Conservation (phyloP, 2,113 vertebrate species). For the Coreoperca whiteheadi region DNA sequence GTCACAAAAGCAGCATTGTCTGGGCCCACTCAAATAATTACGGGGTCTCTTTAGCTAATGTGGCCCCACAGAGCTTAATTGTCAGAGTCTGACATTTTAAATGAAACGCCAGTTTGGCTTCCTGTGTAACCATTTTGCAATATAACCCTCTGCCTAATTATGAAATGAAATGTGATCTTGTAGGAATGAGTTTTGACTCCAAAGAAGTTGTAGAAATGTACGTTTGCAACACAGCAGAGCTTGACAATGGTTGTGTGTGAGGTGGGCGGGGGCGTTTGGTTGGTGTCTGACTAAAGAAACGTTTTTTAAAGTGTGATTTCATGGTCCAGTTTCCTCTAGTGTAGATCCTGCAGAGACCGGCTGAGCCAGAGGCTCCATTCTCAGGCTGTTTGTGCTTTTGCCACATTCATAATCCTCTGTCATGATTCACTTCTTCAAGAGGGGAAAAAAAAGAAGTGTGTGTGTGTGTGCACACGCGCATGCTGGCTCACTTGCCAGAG, state of each 20-base stretch:
- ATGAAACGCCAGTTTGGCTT: slow-evolving; percentile 31
- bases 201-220: background rate
- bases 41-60: slow-evolving; percentile 34
- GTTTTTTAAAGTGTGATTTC: slow-evolving; percentile 31
- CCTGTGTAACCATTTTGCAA: background rate
- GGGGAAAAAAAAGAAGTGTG: background rate
- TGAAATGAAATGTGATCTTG: slow-evolving; percentile 1
- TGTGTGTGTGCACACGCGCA: background rate
- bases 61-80: slow-evolving; percentile 35
- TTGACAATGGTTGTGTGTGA: background rate
- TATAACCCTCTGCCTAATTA: background rate
- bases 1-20: slow-evolving; percentile 67
- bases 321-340: slow-evolving; percentile 38
- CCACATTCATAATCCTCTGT: slow-evolving; percentile 68
- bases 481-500: slow-evolving; percentile 49
- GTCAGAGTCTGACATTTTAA: slow-evolving; percentile 33
- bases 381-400: slow-evolving; percentile 64
- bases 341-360: slow-evolving; percentile 39
- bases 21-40: slow-evolving; percentile 23
- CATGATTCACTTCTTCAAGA: slow-evolving; percentile 73
- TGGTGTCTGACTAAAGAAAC: background rate
- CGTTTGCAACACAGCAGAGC: background rate
- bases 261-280: background rate
- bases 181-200: background rate
- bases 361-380: slow-evolving; percentile 35